phyloP scores from a whole-genome alignment of 2,113 vertebrate species.

The Paramormyrops kingsleyae region DNA sequence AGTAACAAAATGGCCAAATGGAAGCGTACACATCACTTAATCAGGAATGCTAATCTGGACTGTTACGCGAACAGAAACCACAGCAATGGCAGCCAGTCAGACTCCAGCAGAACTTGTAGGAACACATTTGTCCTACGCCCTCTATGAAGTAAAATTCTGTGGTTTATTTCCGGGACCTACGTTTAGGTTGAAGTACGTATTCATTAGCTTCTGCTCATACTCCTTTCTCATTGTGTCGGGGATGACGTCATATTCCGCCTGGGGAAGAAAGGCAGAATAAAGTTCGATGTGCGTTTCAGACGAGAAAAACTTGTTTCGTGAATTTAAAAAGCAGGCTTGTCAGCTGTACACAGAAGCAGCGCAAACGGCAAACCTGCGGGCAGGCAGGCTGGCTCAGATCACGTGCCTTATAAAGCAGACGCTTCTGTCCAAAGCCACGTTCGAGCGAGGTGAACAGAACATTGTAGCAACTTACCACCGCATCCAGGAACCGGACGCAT shows the following conservation, averaged over 20 bases:
- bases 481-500: constrained; percentile 84
- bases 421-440: not conserved
- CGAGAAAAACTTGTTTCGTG: not conserved
- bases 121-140: not conserved
- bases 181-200: constrained; percentile 74
- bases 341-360: not conserved
- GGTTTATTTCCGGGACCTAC: constrained; percentile 36
- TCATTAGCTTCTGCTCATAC: constrained; percentile 72
- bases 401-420: not conserved
- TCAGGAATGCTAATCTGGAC: not conserved
- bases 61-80: not conserved
- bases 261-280: constrained; percentile 28
- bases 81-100: not conserved
- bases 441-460: not conserved
- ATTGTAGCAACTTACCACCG: constrained; percentile 69
- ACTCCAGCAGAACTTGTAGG: not conserved
- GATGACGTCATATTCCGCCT: constrained; percentile 91
- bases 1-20: not conserved
- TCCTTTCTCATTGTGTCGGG: constrained; percentile 89
- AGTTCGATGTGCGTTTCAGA: not conserved
- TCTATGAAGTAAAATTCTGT: not conserved
- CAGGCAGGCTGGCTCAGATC: not conserved
- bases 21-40: not conserved
- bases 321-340: not conserved
- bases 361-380: not conserved